Evolutionary conservation across 2,113 vertebrate species (phyloP).

Genomic region (Upupa epops): DNA sequence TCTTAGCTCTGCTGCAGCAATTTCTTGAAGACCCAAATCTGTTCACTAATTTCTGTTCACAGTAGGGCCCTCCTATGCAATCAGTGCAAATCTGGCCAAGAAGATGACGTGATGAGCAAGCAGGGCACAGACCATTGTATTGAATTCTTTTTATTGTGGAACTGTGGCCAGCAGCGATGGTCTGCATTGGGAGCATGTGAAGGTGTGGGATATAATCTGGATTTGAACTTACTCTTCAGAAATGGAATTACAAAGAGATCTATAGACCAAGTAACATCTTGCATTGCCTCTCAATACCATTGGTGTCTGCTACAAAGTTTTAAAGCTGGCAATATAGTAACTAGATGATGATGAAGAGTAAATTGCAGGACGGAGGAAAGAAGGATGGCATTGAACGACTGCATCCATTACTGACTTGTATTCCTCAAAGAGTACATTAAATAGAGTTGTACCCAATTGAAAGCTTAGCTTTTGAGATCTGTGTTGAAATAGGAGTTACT

Average conservation of each 20-base stretch:
- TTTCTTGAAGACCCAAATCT: not conserved
- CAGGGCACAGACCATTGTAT: accelerated
- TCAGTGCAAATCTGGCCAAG: not conserved
- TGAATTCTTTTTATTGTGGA: not conserved
- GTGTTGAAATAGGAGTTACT: not conserved
- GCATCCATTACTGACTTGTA: not conserved
- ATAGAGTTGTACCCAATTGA: not conserved
- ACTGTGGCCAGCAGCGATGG: not conserved
- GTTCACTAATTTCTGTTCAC: not conserved
- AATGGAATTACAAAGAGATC: not conserved
- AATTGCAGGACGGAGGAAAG: not conserved
- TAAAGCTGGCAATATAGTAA: not conserved
- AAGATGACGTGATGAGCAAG: not conserved
- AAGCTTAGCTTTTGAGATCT: not conserved
- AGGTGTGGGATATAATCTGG: not conserved
- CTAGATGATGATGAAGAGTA: not conserved
- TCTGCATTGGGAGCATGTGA: not conserved
- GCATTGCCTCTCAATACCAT: not conserved
- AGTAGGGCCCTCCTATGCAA: not conserved
- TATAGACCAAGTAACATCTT: not conserved
- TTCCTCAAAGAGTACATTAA: not conserved
- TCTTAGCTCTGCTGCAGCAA: not conserved
- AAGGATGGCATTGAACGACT: not conserved
- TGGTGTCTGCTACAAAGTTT: not conserved
- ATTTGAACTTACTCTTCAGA: not conserved